Conservation (phyloP, 1,140 invertebrate genomes). For the Oreohelix idahoensis region DNA sequence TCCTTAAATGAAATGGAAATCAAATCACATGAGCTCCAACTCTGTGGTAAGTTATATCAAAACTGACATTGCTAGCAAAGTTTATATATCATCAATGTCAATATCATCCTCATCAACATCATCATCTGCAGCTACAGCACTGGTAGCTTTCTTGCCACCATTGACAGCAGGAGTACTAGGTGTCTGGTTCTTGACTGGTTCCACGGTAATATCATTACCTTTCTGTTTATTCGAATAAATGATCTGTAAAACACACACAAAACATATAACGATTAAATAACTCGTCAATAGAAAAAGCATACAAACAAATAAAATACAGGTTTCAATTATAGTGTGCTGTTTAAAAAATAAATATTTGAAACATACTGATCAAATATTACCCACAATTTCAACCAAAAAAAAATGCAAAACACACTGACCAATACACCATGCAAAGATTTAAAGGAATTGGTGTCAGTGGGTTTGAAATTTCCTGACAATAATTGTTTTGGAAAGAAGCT, state of each 20-base stretch:
- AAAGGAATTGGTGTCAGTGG: too few relatives aligned
- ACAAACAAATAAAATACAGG: too few relatives aligned
- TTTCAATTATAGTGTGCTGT: too few relatives aligned
- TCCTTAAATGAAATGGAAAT: not conserved
- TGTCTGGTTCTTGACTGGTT: slow-evolving; percentile 38
- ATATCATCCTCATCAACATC: slow-evolving; percentile 60
- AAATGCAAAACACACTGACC: too few relatives aligned
- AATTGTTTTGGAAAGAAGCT: too few relatives aligned
- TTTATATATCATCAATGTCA: slow-evolving; percentile 65
- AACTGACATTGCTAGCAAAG: not conserved
- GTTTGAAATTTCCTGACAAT: too few relatives aligned
- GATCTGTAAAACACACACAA: slow-evolving; percentile 1
- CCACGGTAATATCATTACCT: slow-evolving; percentile 58
- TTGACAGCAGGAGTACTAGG: slow-evolving; percentile 32
- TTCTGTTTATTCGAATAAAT: slow-evolving; percentile 60
- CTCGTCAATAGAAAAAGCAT: too few relatives aligned
- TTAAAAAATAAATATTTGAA: too few relatives aligned
- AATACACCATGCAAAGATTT: too few relatives aligned
- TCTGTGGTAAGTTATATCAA: not conserved
- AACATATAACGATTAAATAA: not conserved
- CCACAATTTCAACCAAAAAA: too few relatives aligned
- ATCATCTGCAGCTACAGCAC: slow-evolving; percentile 47
- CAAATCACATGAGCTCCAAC: not conserved
- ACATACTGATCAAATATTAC: too few relatives aligned
- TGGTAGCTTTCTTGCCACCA: slow-evolving; percentile 36